Percentiles rank a stretch among this genome's conserved stretches.
Conservation (phyloP, 2,113 vertebrate genomes). For the Lepisosteus oculatus region DNA sequence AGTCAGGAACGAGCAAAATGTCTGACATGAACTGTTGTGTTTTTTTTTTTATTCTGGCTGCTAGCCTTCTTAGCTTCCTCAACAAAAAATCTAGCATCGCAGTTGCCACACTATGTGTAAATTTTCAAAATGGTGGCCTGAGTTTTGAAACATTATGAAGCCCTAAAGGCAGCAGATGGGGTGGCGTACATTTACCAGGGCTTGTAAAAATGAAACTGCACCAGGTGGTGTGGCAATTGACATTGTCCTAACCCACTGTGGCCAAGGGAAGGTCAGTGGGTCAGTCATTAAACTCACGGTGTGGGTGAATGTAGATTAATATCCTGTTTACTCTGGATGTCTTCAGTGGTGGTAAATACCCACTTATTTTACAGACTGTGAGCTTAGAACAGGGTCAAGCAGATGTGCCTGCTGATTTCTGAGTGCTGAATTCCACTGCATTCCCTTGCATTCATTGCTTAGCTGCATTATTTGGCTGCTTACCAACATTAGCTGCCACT, state of each 20-base stretch:
- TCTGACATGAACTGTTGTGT: too few relatives aligned
- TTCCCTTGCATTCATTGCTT: slow-evolving; percentile 1
- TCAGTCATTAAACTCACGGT: not conserved
- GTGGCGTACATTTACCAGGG: not conserved
- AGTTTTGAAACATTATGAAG: too few relatives aligned
- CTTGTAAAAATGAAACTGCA: not conserved
- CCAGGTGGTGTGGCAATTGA: not conserved
- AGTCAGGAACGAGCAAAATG: too few relatives aligned
- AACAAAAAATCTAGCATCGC: too few relatives aligned
- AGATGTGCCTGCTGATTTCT: not conserved
- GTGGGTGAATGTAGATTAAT: not conserved
- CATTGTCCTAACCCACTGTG: not conserved
- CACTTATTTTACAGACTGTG: not conserved
- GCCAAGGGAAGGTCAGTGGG: not conserved
- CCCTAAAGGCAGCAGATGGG: not conserved
- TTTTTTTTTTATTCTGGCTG: too few relatives aligned
- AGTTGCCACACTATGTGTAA: too few relatives aligned
- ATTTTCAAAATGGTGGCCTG: too few relatives aligned
- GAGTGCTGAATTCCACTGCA: not conserved
- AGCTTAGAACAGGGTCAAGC: not conserved
- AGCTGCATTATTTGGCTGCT: not conserved
- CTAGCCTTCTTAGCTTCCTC: too few relatives aligned
- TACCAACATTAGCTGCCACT: not conserved
- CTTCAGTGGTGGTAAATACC: too few relatives aligned
- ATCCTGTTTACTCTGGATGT: too few relatives aligned